Base-by-base conservation (phyloP, 2,797 vertebrate species). In the Zenarchopterus dispar region DNA sequence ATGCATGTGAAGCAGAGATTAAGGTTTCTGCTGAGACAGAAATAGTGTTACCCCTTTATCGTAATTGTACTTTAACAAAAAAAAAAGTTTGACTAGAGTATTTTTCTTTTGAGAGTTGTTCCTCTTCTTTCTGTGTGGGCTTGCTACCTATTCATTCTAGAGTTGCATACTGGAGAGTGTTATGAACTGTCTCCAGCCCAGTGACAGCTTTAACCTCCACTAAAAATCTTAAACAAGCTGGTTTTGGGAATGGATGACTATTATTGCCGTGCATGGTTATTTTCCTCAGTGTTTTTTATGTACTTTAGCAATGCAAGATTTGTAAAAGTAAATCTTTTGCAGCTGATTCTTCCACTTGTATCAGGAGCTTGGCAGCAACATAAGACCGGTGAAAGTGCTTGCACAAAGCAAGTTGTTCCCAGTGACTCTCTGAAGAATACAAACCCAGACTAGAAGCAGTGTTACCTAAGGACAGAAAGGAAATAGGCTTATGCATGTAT, bases 401-500 rank as follows among this genome's bases (percentile, higher is more conserved):
- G 36, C 28, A 45, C 9, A 23, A 11, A 18, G 69, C 19, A 22
- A 46, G 17, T 61, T 31, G 9, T 60, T 61, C 26, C 17, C 45
- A 42, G 46, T 47, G 44, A 44, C 56, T 60, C 13, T 41, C 43
- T 4, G 56, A 21, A 62, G 47, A 61, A 41, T 31, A 42, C 22
- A 45, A 7, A 45, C 39, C 28, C 36, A 72, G 18, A 31, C 42
- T 51, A 44, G 47, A 61, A 54, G 13, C 56, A 62, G 71, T 41
- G 51, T 46, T 39, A 59, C 59, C 28, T 43, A 0, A 63, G 19
- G 60, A 70, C 57, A 44, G 26, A 47, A n/a, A 18, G 39, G 17
- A 62, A 48, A 55, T 59, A 44, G 60, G 15, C 18, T 47, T 42
- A 54, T 64, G 46, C 2, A 42, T 39, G 24, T n/a, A 13, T 18